These are phyloP conservation scores for Drosophila anomalata DNA, from an alignment of 2,888 invertebrate species.

Conservation along the genomic window DNA sequence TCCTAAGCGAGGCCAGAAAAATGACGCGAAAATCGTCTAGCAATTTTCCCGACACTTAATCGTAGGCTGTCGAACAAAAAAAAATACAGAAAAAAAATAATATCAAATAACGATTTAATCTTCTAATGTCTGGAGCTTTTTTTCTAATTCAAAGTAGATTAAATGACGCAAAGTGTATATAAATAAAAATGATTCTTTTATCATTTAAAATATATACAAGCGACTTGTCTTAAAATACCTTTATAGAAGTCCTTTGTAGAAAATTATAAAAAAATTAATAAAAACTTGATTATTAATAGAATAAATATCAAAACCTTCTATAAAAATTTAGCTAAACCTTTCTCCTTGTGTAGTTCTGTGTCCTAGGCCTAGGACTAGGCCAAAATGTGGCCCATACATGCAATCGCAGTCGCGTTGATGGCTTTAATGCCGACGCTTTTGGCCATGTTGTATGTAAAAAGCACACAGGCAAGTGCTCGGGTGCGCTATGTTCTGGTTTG, in stretches of 20 bases:
- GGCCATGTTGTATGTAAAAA: conserved; percentile 23
- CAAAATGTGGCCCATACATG: conserved; percentile 50
- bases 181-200: not conserved
- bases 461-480: conserved; percentile 44
- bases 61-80: not conserved
- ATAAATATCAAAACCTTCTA: not conserved
- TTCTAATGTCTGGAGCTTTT: not conserved
- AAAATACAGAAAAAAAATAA: conserved; percentile 10
- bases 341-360: conserved; percentile 17
- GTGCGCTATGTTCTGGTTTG: conserved; percentile 29
- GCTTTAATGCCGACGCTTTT: conserved; percentile 38
- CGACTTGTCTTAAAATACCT: not conserved
- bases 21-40: conserved; percentile 45
- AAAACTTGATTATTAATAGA: too few relatives aligned
- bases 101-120: conserved; percentile 1
- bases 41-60: conserved; percentile 39
- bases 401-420: conserved; percentile 32
- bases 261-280: too few relatives aligned
- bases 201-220: not conserved
- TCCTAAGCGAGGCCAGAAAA: conserved; percentile 18
- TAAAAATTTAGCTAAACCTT: not conserved
- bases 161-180: not conserved
- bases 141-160: not conserved
- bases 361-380: conserved; percentile 18
- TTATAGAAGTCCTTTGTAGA: too few relatives aligned